Percentiles rank a stretch among this genome's conserved stretches.
These are phyloP conservation scores for Gonioctena quinquepunctata DNA, from an alignment of 1,140 invertebrate genomes.

Conservation along the genomic window DNA sequence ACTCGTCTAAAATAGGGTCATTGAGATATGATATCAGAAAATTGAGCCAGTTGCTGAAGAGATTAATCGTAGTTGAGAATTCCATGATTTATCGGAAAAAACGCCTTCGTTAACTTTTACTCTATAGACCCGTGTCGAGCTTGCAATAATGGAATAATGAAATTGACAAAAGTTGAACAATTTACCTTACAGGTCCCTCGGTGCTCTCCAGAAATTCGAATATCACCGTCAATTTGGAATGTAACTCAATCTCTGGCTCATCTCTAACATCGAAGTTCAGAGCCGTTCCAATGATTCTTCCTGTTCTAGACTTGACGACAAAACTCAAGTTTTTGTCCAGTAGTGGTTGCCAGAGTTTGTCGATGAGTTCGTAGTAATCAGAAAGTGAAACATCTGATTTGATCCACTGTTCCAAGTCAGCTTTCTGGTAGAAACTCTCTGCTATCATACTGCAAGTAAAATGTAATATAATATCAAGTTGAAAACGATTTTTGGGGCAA, in stretches of 20 bases:
- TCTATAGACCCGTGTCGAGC: too few species aligned
- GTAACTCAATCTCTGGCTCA: conserved; percentile 72
- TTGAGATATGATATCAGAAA: too few species aligned
- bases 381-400: conserved; percentile 64
- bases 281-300: conserved; percentile 64
- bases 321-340: conserved; percentile 74
- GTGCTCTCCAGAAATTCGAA: conserved; percentile 79
- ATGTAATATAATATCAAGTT: too few species aligned
- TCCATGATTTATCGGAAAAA: too few species aligned
- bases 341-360: conserved; percentile 68
- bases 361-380: conserved; percentile 72
- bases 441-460: conserved; percentile 70
- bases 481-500: too few species aligned
- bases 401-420: conserved; percentile 78
- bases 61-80: too few species aligned
- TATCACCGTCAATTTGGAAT: conserved; percentile 69
- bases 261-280: conserved; percentile 80
- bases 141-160: too few species aligned
- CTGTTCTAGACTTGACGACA: conserved; percentile 60
- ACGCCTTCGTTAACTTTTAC: too few species aligned
- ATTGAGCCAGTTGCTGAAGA: too few species aligned
- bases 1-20: too few species aligned
- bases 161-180: too few species aligned
- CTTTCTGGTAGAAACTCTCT: conserved; percentile 81
- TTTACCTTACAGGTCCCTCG: conserved; percentile 72